Evolutionary conservation across 1,140 invertebrate species (phyloP).

Genomic region (Drosophila bocqueti): DNA sequence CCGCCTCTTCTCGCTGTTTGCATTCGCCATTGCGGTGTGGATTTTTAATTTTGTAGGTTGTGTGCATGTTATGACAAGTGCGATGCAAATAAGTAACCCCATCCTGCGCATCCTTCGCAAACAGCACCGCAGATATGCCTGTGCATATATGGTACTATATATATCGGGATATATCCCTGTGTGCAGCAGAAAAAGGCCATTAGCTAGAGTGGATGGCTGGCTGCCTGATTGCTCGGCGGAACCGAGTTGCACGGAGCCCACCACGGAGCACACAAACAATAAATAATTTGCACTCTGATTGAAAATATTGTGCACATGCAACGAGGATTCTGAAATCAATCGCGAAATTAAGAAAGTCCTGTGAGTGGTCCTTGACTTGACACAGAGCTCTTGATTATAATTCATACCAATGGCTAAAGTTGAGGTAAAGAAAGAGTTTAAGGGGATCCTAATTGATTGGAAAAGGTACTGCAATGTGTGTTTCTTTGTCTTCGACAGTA

Average conservation of each 20-base stretch:
- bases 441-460: constrained; percentile 1
- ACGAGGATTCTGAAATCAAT: background rate
- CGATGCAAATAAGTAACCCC: constrained; percentile 48
- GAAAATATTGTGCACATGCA: constrained; percentile 21
- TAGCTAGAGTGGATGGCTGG: constrained; percentile 34
- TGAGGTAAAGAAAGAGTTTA: background rate
- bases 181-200: constrained; percentile 48
- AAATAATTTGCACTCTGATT: constrained; percentile 34
- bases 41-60: constrained; percentile 68
- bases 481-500: background rate
- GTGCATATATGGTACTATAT: too few species aligned
- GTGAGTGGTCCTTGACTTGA: background rate
- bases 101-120: background rate
- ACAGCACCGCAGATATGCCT: background rate
- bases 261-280: constrained; percentile 17
- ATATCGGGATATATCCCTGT: background rate
- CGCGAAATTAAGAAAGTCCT: background rate
- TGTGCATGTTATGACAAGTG: constrained; percentile 59
- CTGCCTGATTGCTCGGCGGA: constrained; percentile 33
- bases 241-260: constrained; percentile 8
- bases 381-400: background rate
- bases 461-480: background rate
- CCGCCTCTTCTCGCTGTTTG: constrained; percentile 19
- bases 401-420: too few species aligned
- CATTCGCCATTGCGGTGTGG: constrained; percentile 45